Evolutionary conservation across 2,113 vertebrate species (phyloP).

Genomic region (Phaetusa simplex): DNA sequence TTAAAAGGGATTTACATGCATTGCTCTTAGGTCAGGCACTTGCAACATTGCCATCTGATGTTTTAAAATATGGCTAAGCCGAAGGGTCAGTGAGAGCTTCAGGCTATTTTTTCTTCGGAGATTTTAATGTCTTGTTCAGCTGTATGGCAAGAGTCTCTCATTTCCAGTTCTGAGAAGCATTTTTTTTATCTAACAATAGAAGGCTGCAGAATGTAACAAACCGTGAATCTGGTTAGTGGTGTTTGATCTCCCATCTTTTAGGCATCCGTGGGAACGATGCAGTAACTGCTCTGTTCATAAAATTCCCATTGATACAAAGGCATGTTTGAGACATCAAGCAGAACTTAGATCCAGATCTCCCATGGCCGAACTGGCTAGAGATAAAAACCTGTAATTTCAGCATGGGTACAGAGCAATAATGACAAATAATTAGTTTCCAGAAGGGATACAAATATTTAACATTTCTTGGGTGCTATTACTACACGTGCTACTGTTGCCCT

Average conservation of each 20-base stretch:
- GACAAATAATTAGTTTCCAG: not conserved
- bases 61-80: not conserved
- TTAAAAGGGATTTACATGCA: not conserved
- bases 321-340: not conserved
- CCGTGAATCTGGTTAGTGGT: not conserved
- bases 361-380: not conserved
- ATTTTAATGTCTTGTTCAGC: not conserved
- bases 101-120: not conserved
- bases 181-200: not conserved
- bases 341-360: not conserved
- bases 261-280: not conserved
- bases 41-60: not conserved
- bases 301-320: not conserved
- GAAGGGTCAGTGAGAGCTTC: not conserved
- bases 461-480: not conserved
- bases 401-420: not conserved
- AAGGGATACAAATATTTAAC: not conserved
- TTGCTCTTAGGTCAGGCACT: not conserved
- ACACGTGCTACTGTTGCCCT: not conserved
- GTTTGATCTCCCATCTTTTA: not conserved
- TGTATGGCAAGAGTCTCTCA: not conserved
- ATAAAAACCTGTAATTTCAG: not conserved
- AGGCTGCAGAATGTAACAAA: not conserved
- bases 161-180: not conserved
- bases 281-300: not conserved